Conservation (phyloP, 2,888 invertebrate genomes). For the Drosophila nigricruria region DNA sequence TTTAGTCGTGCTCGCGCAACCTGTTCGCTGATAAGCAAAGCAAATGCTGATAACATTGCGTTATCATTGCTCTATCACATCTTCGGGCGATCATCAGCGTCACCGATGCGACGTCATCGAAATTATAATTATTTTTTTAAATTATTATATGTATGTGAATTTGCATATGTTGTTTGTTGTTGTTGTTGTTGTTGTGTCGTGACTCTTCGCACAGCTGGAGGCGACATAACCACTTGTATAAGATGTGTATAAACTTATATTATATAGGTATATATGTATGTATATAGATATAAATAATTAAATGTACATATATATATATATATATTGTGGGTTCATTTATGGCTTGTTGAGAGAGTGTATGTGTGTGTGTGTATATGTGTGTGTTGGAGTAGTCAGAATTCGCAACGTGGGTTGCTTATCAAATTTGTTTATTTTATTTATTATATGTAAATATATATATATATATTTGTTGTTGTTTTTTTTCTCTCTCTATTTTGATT, state of each 20-base stretch:
- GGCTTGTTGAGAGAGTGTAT: conserved; percentile 9
- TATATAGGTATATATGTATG: background rate
- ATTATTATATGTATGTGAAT: conserved; percentile 10
- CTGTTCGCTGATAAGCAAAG: conserved; percentile 34
- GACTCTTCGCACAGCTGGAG: conserved; percentile 30
- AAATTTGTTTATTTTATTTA: conserved; percentile 31
- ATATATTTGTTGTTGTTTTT: background rate
- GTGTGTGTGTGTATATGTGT: conserved; percentile 6
- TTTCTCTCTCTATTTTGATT: background rate
- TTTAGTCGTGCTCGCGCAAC: conserved; percentile 35
- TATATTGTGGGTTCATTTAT: conserved; percentile 26
- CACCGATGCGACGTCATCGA: conserved; percentile 22
- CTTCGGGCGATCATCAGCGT: background rate
- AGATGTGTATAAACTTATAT: background rate
- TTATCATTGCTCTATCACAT: background rate
- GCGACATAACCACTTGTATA: conserved; percentile 1
- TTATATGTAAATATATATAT: background rate
- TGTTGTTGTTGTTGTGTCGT: conserved; percentile 5
- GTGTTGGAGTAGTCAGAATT: conserved; percentile 39
- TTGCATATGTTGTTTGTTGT: background rate
- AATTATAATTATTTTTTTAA: conserved; percentile 24
- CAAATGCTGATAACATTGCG: conserved; percentile 30
- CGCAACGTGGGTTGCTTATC: conserved; percentile 51
- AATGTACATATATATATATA: background rate
- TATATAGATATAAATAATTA: background rate